Evolutionary conservation across 2,797 vertebrate genomes (phyloP), one percentile per base, ranked within the genome.

Genomic region (Echeneis naucrates): DNA sequence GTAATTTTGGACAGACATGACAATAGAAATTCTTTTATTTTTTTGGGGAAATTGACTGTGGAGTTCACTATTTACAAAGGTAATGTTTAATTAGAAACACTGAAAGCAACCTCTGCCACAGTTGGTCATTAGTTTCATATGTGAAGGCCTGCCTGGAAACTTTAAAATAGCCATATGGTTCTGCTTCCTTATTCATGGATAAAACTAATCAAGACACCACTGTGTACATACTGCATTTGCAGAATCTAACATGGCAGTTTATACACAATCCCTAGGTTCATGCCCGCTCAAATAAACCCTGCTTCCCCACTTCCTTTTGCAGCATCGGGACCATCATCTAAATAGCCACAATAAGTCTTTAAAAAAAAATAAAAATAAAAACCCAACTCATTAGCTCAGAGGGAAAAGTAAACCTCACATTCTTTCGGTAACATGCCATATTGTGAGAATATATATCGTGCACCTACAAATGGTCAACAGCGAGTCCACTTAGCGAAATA

Each of bases 41-140:
- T 23, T 74, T 9, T 12, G 0, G n/a, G 8, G 14, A 12, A 50
- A 54, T 32, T 24, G 32, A 35, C n/a, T 23, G 32, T 37, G 2
- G 40, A 9, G 5, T 59, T 66, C 16, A 16, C 33, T 56, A 37
- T 68, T 27, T 62, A 68, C 16, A 56, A 47, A 63, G 38, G n/a
- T 17, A 64, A 35, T 37, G 45, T 8, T n/a, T n/a, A n/a, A n/a
- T n/a, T 5, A 57, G 45, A 61, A 54, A 67, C 51, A 24, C 26
- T 61, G 44, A 71, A 33, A 30, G 38, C 30, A 71, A 47, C 33
- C 23, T 38, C 44, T 61, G 40, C 8, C 21, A 30, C 62, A 60
- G 77, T 72, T 58, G 23, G 38, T 57, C 47, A n/a, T 40, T 23
- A 52, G 17, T 56, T 30, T 32, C 38, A 23, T 40, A 61, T 67